Evolutionary conservation across 1,140 invertebrate species (phyloP).

Genomic region (Neomicropteryx cornuta): DNA sequence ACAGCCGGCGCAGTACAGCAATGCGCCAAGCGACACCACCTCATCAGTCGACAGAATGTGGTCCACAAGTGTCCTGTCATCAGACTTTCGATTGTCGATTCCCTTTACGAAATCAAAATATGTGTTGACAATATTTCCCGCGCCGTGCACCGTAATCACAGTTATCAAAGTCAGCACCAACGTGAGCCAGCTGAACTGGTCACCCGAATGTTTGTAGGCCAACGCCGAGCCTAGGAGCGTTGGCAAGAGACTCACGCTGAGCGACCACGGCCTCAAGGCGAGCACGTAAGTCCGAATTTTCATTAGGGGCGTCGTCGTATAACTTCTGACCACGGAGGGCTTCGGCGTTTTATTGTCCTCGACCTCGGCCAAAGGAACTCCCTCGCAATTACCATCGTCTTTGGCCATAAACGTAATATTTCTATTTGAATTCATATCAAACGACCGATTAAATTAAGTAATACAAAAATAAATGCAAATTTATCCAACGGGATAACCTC

Average conservation of each 20-base stretch:
- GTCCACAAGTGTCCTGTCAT: slow-evolving; percentile 88
- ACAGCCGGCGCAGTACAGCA: slow-evolving; percentile 80
- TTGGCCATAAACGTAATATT: too few species aligned
- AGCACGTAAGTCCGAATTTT: slow-evolving; percentile 78
- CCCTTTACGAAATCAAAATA: slow-evolving; percentile 92
- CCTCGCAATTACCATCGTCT: too few species aligned
- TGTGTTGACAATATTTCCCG: slow-evolving; percentile 94
- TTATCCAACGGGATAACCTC: too few species aligned
- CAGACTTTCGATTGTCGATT: slow-evolving; percentile 83
- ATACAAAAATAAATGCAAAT: too few species aligned
- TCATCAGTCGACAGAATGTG: slow-evolving; percentile 76
- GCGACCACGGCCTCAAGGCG: slow-evolving; percentile 83
- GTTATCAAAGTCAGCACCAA: slow-evolving; percentile 74
- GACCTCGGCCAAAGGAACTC: too few species aligned
- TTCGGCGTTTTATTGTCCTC: too few species aligned
- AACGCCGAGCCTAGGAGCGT: slow-evolving; percentile 77
- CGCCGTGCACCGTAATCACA: slow-evolving; percentile 83
- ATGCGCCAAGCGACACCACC: slow-evolving; percentile 75
- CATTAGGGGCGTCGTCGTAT: too few species aligned
- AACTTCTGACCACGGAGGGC: too few species aligned
- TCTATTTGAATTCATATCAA: too few species aligned
- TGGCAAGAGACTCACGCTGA: slow-evolving; percentile 83
- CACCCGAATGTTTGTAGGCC: slow-evolving; percentile 64
- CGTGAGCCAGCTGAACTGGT: slow-evolving; percentile 66
- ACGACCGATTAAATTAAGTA: too few species aligned